phyloP scores from a whole-genome alignment of 1,140 invertebrate species.

The Drosophila prosaltans region DNA sequence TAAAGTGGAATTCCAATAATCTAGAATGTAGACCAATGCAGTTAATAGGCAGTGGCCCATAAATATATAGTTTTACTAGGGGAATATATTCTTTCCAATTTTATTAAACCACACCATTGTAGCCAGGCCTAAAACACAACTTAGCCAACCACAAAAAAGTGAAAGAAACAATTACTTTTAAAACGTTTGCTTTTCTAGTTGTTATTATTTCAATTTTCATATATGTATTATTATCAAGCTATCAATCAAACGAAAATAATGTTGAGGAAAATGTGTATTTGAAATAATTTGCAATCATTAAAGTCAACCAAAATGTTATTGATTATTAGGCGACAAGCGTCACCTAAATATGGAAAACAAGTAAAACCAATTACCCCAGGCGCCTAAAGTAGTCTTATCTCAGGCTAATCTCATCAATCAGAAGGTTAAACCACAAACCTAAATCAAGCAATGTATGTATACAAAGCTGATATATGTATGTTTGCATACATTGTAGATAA shows the following conservation, averaged over 20 bases:
- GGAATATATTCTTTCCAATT: too few species aligned
- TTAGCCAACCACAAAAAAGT: background rate
- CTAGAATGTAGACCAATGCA: too few species aligned
- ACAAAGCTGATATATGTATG: background rate
- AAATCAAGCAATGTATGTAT: background rate
- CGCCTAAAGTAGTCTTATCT: conserved; percentile 8
- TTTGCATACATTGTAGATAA: background rate
- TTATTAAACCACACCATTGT: too few species aligned
- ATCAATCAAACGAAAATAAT: conserved; percentile 4
- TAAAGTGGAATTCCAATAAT: too few species aligned
- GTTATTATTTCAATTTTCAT: background rate
- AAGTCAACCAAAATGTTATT: conserved; percentile 3
- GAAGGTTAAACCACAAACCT: conserved; percentile 1
- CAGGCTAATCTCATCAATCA: conserved; percentile 9
- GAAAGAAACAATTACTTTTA: background rate
- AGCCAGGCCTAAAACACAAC: too few species aligned
- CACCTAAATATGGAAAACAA: background rate
- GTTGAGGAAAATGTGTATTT: background rate
- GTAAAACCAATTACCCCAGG: conserved; percentile 2
- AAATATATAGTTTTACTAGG: too few species aligned
- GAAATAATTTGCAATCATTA: background rate
- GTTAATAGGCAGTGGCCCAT: too few species aligned
- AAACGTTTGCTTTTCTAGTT: background rate
- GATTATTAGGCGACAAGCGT: background rate
- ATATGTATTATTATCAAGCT: background rate